Evolutionary conservation across 2,888 invertebrate species (phyloP).

Genomic region (Euproctis similis): DNA sequence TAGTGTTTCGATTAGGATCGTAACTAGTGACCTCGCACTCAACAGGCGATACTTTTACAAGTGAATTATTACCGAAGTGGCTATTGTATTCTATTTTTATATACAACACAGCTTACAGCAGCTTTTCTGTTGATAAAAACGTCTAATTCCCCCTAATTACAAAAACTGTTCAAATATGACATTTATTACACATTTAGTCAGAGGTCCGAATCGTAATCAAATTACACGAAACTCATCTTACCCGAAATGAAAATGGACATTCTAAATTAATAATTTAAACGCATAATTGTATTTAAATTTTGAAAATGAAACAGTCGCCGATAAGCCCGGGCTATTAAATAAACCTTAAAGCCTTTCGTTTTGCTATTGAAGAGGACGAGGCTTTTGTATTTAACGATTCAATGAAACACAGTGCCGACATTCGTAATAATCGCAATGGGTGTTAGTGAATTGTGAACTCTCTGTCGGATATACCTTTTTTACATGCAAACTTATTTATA

Average conservation of each 20-base stretch:
- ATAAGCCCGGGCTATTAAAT: slow-evolving; percentile 26
- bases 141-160: no score
- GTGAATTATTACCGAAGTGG: no score
- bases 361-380: slow-evolving; percentile 13
- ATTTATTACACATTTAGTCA: slow-evolving; percentile 1
- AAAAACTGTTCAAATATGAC: not conserved
- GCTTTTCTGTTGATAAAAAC: no score
- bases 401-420: not conserved
- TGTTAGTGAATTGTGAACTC: no score
- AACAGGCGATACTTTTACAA: no score
- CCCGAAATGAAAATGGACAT: slow-evolving; percentile 17
- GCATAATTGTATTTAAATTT: slow-evolving; percentile 25
- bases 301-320: slow-evolving; percentile 15
- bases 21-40: no score
- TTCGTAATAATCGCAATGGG: not conserved
- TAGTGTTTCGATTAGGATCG: no score
- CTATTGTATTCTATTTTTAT: no score
- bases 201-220: slow-evolving; percentile 3
- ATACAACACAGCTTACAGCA: no score
- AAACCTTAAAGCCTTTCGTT: slow-evolving; percentile 26
- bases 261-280: slow-evolving; percentile 19
- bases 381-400: slow-evolving; percentile 2
- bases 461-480: no score
- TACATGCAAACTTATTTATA: no score
- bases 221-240: slow-evolving; percentile 7